Evolutionary conservation across 2,113 vertebrate species (phyloP).

Genomic region (Sylvilagus bachmani): DNA sequence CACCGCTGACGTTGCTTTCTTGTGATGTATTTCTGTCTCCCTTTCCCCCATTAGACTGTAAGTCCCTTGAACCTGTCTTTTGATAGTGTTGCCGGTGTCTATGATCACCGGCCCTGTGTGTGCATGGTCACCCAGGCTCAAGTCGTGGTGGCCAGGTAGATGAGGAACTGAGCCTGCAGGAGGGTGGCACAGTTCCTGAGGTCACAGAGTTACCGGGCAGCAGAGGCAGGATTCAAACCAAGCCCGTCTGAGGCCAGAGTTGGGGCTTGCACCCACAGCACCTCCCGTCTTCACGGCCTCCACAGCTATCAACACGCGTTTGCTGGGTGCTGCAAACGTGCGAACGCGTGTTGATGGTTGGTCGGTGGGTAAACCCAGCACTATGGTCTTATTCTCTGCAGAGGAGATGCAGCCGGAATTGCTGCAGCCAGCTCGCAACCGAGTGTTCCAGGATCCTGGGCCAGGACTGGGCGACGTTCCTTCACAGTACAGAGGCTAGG

Average conservation of each 20-base stretch:
- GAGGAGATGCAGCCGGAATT: neutral
- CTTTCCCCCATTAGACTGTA: neutral
- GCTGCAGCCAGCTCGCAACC: neutral
- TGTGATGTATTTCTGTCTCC: neutral
- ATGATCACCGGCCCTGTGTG: neutral
- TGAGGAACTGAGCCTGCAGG: neutral
- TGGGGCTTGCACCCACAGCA: too few relatives aligned
- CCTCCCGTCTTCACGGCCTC: neutral
- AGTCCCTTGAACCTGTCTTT: neutral
- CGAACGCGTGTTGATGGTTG: accelerated
- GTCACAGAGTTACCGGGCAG: neutral
- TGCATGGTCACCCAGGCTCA: neutral
- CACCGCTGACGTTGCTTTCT: neutral
- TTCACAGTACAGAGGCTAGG: neutral
- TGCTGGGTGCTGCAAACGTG: too few relatives aligned
- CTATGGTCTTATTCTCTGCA: neutral
- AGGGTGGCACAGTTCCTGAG: neutral
- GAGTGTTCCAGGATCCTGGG: neutral
- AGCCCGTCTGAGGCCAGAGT: neutral
- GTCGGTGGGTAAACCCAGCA: neutral
- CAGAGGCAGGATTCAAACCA: neutral
- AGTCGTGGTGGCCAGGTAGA: neutral
- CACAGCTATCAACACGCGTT: too few relatives aligned
- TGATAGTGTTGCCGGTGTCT: neutral
- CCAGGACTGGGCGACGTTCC: neutral